phyloP scores from a whole-genome alignment of 2,797 vertebrate species.

The Pangasius macronema region DNA sequence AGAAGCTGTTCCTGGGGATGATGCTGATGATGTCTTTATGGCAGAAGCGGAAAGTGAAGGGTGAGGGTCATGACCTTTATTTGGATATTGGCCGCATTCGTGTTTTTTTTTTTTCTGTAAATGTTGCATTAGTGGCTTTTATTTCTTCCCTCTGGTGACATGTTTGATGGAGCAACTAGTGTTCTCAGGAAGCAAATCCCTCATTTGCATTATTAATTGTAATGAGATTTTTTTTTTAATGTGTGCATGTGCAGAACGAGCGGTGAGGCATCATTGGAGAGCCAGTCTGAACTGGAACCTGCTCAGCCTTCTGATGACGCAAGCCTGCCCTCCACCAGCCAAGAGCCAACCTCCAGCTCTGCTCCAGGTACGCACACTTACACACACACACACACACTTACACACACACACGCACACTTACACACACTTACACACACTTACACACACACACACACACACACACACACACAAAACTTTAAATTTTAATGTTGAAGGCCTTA shows the following conservation, averaged over 20 bases:
- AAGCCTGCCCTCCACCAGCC: slow-evolving; percentile 92
- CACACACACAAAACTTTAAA: too few relatives aligned
- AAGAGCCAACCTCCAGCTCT: slow-evolving; percentile 86
- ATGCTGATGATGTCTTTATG: slow-evolving; percentile 94
- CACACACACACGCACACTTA: background rate
- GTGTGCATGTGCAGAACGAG: slow-evolving; percentile 63
- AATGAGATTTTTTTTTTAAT: background rate
- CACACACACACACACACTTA: too few relatives aligned
- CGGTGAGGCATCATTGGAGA: slow-evolving; percentile 85
- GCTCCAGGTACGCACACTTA: slow-evolving; percentile 72
- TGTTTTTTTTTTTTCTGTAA: background rate
- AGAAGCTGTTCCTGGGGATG: slow-evolving; percentile 83
- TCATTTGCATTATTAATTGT: background rate
- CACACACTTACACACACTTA: background rate
- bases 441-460: too few relatives aligned
- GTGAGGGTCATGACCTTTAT: slow-evolving; percentile 61
- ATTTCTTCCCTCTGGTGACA: background rate
- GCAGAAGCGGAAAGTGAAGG: slow-evolving; percentile 89
- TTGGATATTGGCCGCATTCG: background rate
- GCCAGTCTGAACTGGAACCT: slow-evolving; percentile 84
- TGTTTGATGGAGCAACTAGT: background rate
- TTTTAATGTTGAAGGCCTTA: too few relatives aligned
- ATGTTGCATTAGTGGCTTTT: background rate
- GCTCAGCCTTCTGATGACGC: slow-evolving; percentile 85
- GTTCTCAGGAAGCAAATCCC: background rate